Conservation (phyloP, 2,888 invertebrate species). For the Rhamnusium bicolor region DNA sequence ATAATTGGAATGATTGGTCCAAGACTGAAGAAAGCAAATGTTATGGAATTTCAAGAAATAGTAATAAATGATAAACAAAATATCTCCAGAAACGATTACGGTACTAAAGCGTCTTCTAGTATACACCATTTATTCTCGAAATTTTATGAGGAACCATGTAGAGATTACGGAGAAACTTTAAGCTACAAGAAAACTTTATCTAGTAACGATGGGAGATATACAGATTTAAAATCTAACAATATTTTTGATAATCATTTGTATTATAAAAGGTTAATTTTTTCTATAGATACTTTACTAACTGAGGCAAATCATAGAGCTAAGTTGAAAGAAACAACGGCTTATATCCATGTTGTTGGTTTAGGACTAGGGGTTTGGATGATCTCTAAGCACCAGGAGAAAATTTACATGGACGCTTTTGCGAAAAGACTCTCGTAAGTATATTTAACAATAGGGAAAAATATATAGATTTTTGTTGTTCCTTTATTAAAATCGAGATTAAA, state of each 20-base stretch:
- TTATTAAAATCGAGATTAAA: neutral
- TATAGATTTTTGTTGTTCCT: no score
- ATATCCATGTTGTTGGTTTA: conserved; percentile 79
- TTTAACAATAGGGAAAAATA: neutral
- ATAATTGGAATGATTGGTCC: conserved; percentile 73
- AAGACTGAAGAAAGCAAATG: conserved; percentile 72
- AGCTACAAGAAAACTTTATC: conserved; percentile 11
- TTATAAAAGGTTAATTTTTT: conserved; percentile 73
- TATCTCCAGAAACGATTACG: conserved; percentile 68
- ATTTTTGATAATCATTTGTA: conserved; percentile 65
- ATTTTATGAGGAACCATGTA: conserved; percentile 50
- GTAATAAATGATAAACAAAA: conserved; percentile 68
- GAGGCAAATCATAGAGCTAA: conserved; percentile 77
- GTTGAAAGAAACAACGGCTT: conserved; percentile 73
- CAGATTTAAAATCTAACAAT: conserved; percentile 30
- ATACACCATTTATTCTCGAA: conserved; percentile 45
- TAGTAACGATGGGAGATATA: conserved; percentile 42
- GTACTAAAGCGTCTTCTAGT: conserved; percentile 42
- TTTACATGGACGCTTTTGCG: conserved; percentile 78
- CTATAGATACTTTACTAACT: conserved; percentile 74
- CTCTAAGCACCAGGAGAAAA: conserved; percentile 75
- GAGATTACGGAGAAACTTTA: conserved; percentile 41
- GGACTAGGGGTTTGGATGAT: conserved; percentile 80
- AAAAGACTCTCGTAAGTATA: conserved; percentile 73
- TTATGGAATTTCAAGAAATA: conserved; percentile 78